Percentiles rank a stretch among this genome's conserved stretches.
Evolutionary conservation across 2,888 invertebrate species (phyloP).

Genomic region (Leptinotarsa juncta): DNA sequence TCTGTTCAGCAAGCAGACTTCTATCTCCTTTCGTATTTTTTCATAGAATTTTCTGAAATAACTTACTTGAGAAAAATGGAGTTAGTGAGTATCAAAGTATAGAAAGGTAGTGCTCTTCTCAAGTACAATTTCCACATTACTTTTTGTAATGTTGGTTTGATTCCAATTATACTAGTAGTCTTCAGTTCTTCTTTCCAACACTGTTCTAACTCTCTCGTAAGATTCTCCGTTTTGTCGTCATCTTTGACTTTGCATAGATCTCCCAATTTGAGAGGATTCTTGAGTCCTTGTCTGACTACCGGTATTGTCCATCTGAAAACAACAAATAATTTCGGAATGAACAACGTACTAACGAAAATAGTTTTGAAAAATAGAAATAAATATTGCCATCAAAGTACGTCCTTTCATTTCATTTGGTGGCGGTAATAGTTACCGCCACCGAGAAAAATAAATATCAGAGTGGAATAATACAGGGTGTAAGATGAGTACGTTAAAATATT

Average conservation of each 20-base stretch:
- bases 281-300: background rate
- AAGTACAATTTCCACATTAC: slow-evolving; percentile 1
- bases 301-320: slow-evolving; percentile 1
- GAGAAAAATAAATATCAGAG: too few species aligned
- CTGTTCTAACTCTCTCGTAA: background rate
- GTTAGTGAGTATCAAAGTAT: background rate
- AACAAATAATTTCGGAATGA: too few species aligned
- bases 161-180: background rate
- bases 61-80: background rate
- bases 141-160: background rate
- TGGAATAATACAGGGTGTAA: too few species aligned
- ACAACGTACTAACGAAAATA: too few species aligned
- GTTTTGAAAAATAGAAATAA: too few species aligned
- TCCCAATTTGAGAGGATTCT: slow-evolving; percentile 2
- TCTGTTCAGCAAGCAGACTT: too few species aligned
- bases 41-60: background rate
- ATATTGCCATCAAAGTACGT: too few species aligned
- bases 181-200: background rate
- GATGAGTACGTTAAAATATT: too few species aligned
- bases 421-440: too few species aligned
- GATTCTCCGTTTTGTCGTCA: background rate
- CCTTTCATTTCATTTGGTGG: too few species aligned
- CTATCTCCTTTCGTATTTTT: too few species aligned
- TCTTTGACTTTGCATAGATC: background rate
- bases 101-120: slow-evolving; percentile 1